Evolutionary conservation across 2,113 vertebrate species (phyloP).

Genomic region (Reinhardtius hippoglossoides): DNA sequence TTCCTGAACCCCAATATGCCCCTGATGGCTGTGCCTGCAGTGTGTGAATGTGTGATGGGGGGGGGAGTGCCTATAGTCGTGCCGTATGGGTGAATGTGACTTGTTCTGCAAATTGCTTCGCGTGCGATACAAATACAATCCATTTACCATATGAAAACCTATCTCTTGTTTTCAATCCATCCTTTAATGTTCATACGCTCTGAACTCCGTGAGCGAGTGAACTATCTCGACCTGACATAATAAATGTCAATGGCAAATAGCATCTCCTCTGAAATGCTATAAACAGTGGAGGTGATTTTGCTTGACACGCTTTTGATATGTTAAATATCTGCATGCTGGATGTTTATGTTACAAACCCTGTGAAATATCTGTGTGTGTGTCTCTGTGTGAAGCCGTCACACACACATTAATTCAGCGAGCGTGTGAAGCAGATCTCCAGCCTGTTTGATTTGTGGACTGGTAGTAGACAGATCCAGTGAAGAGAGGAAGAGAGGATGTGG

Average conservation of each 20-base stretch:
- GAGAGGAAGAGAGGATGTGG: slow-evolving; percentile 23
- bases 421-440: slow-evolving; percentile 5
- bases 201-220: too few species aligned
- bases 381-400: slow-evolving; percentile 9
- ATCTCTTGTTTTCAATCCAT: background rate
- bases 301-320: slow-evolving; percentile 32
- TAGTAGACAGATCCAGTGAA: background rate
- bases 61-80: too few species aligned
- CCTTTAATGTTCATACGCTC: too few species aligned
- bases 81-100: background rate
- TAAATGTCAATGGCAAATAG: slow-evolving; percentile 12
- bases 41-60: background rate
- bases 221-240: background rate
- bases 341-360: slow-evolving; percentile 23
- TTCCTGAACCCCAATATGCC: background rate
- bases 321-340: slow-evolving; percentile 17
- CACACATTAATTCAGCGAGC: slow-evolving; percentile 10
- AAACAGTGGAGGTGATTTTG: slow-evolving; percentile 7
- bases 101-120: background rate
- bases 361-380: slow-evolving; percentile 5
- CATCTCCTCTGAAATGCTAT: background rate
- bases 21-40: background rate
- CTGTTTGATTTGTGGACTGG: slow-evolving; percentile 22
- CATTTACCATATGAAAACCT: background rate
- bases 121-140: background rate